Conservation (phyloP, 2,113 vertebrate genomes). For the Lipotes vexillifer region DNA sequence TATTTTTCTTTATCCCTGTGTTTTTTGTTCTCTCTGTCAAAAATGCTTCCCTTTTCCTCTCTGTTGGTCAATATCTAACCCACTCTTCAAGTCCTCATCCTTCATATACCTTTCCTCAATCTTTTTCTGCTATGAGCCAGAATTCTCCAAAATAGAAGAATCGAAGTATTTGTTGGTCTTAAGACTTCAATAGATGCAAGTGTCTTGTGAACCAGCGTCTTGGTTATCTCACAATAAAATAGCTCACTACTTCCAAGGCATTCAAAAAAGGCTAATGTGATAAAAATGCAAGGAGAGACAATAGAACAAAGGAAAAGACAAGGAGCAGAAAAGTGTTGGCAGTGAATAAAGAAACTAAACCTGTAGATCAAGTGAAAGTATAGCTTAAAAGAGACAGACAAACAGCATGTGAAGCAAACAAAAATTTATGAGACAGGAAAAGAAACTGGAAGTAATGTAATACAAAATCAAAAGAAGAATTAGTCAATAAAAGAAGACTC, state of each 20-base stretch:
- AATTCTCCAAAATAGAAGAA: not conserved
- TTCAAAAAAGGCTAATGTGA: not conserved
- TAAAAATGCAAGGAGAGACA: not conserved
- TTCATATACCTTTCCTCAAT: not conserved
- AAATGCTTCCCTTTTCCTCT: not conserved
- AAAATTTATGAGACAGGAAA: not conserved
- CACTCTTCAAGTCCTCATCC: not conserved
- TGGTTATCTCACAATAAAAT: not conserved
- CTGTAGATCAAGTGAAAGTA: not conserved
- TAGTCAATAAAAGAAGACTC: not conserved
- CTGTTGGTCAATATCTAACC: not conserved
- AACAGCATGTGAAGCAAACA: not conserved
- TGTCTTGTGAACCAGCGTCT: not conserved
- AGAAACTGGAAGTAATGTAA: not conserved
- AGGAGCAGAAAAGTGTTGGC: not conserved
- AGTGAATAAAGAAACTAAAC: not conserved
- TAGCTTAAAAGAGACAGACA: not conserved
- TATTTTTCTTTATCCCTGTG: not conserved
- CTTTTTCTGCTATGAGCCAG: not conserved
- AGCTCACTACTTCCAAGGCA: not conserved
- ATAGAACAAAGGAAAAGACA: not conserved
- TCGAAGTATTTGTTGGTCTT: not conserved
- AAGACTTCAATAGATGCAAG: not conserved
- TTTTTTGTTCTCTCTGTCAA: not conserved
- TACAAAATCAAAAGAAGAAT: not conserved